Evolutionary conservation across 2,888 invertebrate species (phyloP), one percentile per base, ranked within the genome.

Genomic region (Scrobipalpa costella): DNA sequence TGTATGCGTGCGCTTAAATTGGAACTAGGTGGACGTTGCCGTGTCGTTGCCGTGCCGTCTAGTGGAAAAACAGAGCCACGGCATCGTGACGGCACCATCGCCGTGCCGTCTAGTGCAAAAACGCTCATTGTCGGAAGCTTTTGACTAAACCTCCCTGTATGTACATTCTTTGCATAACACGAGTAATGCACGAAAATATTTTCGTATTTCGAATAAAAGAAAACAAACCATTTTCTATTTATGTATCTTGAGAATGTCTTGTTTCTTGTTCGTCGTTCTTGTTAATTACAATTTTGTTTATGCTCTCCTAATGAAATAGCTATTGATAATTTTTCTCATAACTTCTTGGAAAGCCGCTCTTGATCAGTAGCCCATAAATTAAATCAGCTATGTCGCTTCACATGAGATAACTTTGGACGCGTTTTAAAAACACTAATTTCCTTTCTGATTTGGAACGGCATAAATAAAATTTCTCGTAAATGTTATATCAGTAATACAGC

Each of bases 401-500:
- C 15, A n/a, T 44, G 9, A 44, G 17, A 59, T 21, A 38, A 9
- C 27, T 7, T 19, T 9, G 17, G 57, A 57, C 19, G 36, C 19
- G 38, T 57, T 38, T 38, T 9, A 15, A 57, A 57, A 38, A 36
- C 57, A 57, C 38, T 38, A 57, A 38, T 55, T 55, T 57, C 57
- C 17, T 38, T 19, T 38, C 57, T 57, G 57, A 38, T 57, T 57
- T 57, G 15, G 17, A 57, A 38, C 19, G 38, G 36, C 36, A 57
- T 57, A 57, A 59, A 59, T 59, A 62, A 62, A 38, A 57, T n/a
- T 61, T 17, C 21, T 57, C 27, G 15, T 36, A 62, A 62, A 44
- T 34, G 40, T 33, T 33, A 49, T 33, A 63, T 59, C 40, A 63
- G 34, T 17, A 68, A 70, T 63, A 68, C 69, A 71, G 72, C 66